These are phyloP conservation scores for Adelosebastes latens DNA, from an alignment of 2,797 vertebrate genomes.

Conservation along the genomic window DNA sequence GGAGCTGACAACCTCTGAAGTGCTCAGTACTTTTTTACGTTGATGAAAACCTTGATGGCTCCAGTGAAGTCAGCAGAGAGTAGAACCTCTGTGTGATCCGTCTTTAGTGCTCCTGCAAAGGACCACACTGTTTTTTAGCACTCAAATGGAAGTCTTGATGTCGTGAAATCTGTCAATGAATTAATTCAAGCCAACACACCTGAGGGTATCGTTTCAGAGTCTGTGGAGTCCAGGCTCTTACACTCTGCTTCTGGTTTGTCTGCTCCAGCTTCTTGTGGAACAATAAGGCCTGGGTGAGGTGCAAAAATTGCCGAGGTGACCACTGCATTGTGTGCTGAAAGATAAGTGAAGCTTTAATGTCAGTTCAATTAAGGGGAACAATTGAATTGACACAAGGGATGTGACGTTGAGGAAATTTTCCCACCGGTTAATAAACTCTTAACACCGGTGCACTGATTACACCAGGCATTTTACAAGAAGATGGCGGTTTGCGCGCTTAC, in stretches of 20 bases:
- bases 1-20: slow-evolving; percentile 19
- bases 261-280: slow-evolving; percentile 85
- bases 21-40: slow-evolving; percentile 92
- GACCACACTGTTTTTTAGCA: slow-evolving; percentile 20
- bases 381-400: not conserved
- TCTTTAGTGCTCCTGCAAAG: slow-evolving; percentile 91
- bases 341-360: not conserved
- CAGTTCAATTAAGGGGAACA: not conserved
- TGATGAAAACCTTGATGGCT: slow-evolving; percentile 99
- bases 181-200: slow-evolving; percentile 73
- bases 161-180: not conserved
- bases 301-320: slow-evolving; percentile 98
- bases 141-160: not conserved
- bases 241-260: slow-evolving; percentile 91
- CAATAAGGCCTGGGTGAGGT: slow-evolving; percentile 93
- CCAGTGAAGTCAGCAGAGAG: slow-evolving; percentile 98
- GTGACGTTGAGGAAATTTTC: no score
- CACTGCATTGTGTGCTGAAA: slow-evolving; percentile 95
- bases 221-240: slow-evolving; percentile 85
- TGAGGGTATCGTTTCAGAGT: slow-evolving; percentile 90
- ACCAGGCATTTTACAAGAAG: no score
- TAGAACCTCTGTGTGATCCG: slow-evolving; percentile 95
- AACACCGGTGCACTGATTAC: no score
- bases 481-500: no score
- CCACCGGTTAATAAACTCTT: no score